Conservation (phyloP, 2,113 vertebrate species). For the Odontesthes bonariensis region DNA sequence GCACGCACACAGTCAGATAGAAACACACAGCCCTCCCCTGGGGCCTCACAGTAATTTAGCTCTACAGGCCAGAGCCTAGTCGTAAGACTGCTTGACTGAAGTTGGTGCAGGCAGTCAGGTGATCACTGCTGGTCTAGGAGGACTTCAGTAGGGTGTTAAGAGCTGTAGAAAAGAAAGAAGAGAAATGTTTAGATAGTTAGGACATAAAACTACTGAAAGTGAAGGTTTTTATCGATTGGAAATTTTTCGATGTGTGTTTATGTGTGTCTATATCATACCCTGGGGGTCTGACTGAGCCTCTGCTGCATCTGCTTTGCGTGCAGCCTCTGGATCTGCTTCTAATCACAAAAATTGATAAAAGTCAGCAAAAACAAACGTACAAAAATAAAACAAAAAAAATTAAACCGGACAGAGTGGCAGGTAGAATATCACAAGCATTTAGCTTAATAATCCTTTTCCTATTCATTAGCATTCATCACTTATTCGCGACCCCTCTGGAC, state of each 20-base stretch:
- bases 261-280: slow-evolving; percentile 62
- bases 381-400: background rate
- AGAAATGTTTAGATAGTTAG: background rate
- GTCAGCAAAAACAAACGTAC: slow-evolving; percentile 8
- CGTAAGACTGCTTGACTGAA: slow-evolving; percentile 67
- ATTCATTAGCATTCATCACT: background rate
- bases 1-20: slow-evolving; percentile 29
- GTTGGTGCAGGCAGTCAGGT: slow-evolving; percentile 62
- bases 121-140: slow-evolving; percentile 58
- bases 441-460: background rate
- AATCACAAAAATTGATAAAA: slow-evolving; percentile 14
- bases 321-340: slow-evolving; percentile 75
- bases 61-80: slow-evolving; percentile 55
- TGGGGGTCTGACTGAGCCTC: slow-evolving; percentile 78
- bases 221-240: slow-evolving; percentile 1
- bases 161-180: slow-evolving; percentile 53
- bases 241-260: background rate
- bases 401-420: background rate
- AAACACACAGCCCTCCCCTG: slow-evolving; percentile 53
- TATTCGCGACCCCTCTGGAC: background rate
- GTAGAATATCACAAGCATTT: slow-evolving; percentile 18
- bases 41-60: slow-evolving; percentile 74
- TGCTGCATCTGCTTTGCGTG: slow-evolving; percentile 68
- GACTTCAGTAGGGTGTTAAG: slow-evolving; percentile 72
- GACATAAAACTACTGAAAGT: background rate